Percentiles rank a stretch among this genome's conserved stretches.
phyloP scores from a whole-genome alignment of 2,113 vertebrate genomes.

The Capra hircus region DNA sequence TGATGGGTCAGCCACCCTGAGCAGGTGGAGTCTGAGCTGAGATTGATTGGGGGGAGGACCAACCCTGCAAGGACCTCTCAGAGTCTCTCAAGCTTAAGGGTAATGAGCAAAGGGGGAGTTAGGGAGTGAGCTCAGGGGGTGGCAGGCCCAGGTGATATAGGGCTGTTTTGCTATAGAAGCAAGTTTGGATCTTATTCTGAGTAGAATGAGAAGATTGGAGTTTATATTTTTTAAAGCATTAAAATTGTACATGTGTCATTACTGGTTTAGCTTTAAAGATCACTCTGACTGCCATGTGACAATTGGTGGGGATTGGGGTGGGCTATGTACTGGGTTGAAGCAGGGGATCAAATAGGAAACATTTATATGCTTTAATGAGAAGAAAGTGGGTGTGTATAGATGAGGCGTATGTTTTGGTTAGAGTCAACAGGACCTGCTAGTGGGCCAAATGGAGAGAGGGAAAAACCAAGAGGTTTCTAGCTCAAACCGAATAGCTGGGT shows the following conservation, averaged over 20 bases:
- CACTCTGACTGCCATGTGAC: background rate
- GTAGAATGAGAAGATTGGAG: background rate
- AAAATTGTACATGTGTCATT: background rate
- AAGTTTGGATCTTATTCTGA: background rate
- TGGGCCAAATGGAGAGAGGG: background rate
- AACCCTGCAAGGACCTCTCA: background rate
- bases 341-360: background rate
- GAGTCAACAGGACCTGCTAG: background rate
- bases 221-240: background rate
- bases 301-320: fast-evolving
- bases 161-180: background rate
- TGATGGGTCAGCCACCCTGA: background rate
- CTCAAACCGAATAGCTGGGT: background rate
- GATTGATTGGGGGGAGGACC: too few relatives aligned
- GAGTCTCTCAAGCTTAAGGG: background rate
- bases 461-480: background rate
- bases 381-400: background rate
- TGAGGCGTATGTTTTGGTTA: background rate
- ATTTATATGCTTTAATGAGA: background rate
- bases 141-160: background rate
- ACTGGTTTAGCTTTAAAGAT: background rate
- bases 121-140: background rate
- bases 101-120: background rate
- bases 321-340: background rate
- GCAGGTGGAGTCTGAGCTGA: background rate